phyloP scores from a whole-genome alignment of 2,797 vertebrate genomes.

The Clarias fuscus region DNA sequence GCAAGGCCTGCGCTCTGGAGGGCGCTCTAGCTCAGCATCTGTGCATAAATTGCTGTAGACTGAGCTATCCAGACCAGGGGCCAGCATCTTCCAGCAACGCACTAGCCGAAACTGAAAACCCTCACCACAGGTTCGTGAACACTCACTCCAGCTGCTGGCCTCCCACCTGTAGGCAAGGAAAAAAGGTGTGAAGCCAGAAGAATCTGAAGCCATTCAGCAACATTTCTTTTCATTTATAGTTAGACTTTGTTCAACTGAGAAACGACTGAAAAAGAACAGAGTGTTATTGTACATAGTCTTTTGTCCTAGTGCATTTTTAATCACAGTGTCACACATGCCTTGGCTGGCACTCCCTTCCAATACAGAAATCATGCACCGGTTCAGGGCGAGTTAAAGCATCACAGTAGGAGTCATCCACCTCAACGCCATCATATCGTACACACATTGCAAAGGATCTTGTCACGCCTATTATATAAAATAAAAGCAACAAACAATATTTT shows the following conservation, averaged over 20 bases:
- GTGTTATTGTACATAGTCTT: background rate
- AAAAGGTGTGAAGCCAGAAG: background rate
- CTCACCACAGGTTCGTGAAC: conserved; percentile 92
- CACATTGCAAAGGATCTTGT: conserved; percentile 91
- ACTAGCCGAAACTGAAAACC: conserved; percentile 93
- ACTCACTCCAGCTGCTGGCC: conserved; percentile 98
- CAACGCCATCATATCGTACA: conserved; percentile 91
- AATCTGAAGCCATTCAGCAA: background rate
- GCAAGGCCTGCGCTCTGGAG: conserved; percentile 87
- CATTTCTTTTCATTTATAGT: conserved; percentile 9
- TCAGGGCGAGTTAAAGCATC: conserved; percentile 93
- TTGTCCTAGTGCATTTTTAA: background rate
- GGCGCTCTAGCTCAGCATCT: conserved; percentile 85
- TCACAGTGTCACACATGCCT: conserved; percentile 72
- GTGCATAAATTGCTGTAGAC: conserved; percentile 95
- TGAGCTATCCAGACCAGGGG: conserved; percentile 93
- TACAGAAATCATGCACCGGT: conserved; percentile 96
- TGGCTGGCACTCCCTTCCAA: conserved; percentile 94
- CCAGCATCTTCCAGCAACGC: conserved; percentile 98
- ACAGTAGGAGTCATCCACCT: conserved; percentile 93
- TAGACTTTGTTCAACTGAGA: background rate
- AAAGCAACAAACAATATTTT: background rate
- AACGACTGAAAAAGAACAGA: background rate
- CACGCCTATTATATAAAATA: conserved; percentile 75
- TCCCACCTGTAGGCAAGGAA: conserved; percentile 83